phyloP scores from a whole-genome alignment of 2,797 vertebrate genomes.

The Pampus argenteus region DNA sequence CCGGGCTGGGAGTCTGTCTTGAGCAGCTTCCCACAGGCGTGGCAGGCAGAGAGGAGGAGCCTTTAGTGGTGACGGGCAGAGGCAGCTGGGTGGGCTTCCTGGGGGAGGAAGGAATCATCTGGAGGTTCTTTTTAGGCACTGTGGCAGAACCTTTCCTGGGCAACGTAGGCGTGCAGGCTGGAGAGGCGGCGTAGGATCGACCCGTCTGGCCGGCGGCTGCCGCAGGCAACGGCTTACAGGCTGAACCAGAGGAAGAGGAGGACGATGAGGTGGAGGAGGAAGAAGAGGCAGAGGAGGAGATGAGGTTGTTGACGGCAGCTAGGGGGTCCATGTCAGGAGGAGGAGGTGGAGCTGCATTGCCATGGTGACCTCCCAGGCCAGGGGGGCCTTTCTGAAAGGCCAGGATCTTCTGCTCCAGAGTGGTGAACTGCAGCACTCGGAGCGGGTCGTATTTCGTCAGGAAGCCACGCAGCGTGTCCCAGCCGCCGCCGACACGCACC shows the following conservation, averaged over 20 bases:
- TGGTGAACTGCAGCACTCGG: slow-evolving; percentile 95
- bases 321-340: slow-evolving; percentile 94
- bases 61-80: slow-evolving; percentile 59
- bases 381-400: slow-evolving; percentile 93
- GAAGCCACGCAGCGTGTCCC: slow-evolving; percentile 98
- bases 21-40: slow-evolving; percentile 47
- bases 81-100: slow-evolving; percentile 80
- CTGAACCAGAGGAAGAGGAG: slow-evolving; percentile 53
- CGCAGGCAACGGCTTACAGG: slow-evolving; percentile 50
- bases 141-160: slow-evolving; percentile 82
- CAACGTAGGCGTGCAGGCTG: slow-evolving; percentile 78
- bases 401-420: slow-evolving; percentile 97
- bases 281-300: slow-evolving; percentile 67
- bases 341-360: slow-evolving; percentile 67
- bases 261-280: slow-evolving; percentile 61
- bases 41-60: slow-evolving; percentile 60
- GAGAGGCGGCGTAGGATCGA: slow-evolving; percentile 69
- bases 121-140: slow-evolving; percentile 86
- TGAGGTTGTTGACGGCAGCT: slow-evolving; percentile 85
- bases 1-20: slow-evolving; percentile 41
- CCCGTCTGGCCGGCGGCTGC: slow-evolving; percentile 51
- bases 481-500: slow-evolving; percentile 98
- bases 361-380: slow-evolving; percentile 69
- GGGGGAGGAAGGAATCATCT: slow-evolving; percentile 39
- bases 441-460: slow-evolving; percentile 95